Evolutionary conservation across 2,113 vertebrate genomes (phyloP).

Genomic region (Indicator maculatus): DNA sequence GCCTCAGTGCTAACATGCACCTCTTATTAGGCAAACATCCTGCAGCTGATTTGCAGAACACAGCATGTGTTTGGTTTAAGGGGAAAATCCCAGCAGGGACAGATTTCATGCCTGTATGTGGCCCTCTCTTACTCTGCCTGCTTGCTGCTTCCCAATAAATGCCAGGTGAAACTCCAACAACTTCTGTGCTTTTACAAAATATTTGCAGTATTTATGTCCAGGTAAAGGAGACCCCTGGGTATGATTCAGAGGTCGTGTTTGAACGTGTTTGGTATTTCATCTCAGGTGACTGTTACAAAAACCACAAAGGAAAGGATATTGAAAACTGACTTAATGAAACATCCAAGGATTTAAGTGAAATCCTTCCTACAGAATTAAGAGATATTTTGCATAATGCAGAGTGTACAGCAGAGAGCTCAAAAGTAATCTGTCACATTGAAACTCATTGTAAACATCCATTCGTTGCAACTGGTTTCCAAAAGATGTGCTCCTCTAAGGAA

Average conservation of each 20-base stretch:
- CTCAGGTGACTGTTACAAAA: slow-evolving; percentile 27
- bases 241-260: neutral
- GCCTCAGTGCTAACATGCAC: neutral
- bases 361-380: too few relatives aligned
- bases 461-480: too few relatives aligned
- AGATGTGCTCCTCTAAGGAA: too few relatives aligned
- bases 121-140: neutral
- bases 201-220: slow-evolving; percentile 16
- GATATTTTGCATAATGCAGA: too few relatives aligned
- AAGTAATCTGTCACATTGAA: too few relatives aligned
- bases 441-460: too few relatives aligned
- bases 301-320: neutral
- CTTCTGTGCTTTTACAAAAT: slow-evolving; percentile 10
- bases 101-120: slow-evolving; percentile 41
- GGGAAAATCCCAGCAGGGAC: slow-evolving; percentile 32
- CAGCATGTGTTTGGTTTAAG: slow-evolving; percentile 10
- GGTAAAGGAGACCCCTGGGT: neutral
- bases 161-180: slow-evolving; percentile 15
- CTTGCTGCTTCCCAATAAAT: slow-evolving; percentile 16
- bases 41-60: slow-evolving; percentile 26
- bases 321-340: neutral
- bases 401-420: too few relatives aligned
- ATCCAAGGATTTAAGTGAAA: too few relatives aligned
- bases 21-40: neutral
- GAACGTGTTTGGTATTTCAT: neutral